These are phyloP conservation scores for Chloroclysta siterata DNA, from an alignment of 2,888 invertebrate species.

Conservation along the genomic window DNA sequence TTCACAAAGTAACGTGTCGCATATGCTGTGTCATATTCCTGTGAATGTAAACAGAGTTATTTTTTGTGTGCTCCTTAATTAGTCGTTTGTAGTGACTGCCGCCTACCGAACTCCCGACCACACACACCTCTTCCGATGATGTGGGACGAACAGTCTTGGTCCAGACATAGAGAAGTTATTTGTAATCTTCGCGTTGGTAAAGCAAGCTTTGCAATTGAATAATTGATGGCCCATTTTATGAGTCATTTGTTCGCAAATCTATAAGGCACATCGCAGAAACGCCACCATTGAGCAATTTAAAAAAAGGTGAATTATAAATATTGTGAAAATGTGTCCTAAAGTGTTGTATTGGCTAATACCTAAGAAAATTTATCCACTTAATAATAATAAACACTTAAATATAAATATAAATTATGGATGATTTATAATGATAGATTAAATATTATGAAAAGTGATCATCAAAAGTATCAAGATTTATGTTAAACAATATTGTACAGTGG, in stretches of 20 bases:
- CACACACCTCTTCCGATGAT: slow-evolving; percentile 57
- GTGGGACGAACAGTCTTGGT: slow-evolving; percentile 49
- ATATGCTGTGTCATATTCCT: slow-evolving; percentile 41
- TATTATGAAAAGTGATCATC: background rate
- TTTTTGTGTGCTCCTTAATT: slow-evolving; percentile 61
- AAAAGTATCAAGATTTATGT: slow-evolving; percentile 55
- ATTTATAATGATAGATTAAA: background rate
- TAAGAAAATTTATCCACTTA: background rate
- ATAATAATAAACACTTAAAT: background rate
- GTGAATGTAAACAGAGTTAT: slow-evolving; percentile 43
- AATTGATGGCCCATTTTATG: too few species aligned
- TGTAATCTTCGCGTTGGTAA: background rate
- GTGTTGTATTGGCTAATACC: too few species aligned
- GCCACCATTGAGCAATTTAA: background rate
- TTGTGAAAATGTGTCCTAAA: too few species aligned
- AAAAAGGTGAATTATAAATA: too few species aligned
- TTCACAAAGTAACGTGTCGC: slow-evolving; percentile 23
- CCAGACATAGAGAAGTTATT: background rate
- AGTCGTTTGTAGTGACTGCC: slow-evolving; percentile 58
- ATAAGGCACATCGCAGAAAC: background rate
- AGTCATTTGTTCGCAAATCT: background rate
- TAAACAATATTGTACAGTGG: slow-evolving; percentile 55
- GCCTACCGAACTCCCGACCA: slow-evolving; percentile 59
- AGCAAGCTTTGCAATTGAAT: background rate
- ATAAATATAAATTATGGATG: background rate